Conservation (phyloP, 2,888 invertebrate species). For the Epinotia brunnichana region DNA sequence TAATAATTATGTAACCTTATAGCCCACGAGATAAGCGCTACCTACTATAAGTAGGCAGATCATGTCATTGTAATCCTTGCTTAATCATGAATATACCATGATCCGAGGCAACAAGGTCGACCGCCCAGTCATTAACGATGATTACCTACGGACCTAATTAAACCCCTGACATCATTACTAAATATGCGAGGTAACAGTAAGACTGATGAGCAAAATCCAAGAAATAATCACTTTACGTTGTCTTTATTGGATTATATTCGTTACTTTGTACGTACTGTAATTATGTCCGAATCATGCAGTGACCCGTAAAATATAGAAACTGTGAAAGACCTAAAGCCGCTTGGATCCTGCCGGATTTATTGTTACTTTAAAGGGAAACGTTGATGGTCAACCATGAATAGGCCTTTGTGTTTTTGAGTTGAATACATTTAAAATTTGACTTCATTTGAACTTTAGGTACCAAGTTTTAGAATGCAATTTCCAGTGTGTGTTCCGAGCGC, state of each 20-base stretch:
- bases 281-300: background rate
- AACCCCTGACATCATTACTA: slow-evolving; percentile 11
- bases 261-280: background rate
- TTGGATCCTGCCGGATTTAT: background rate
- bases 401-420: slow-evolving; percentile 30
- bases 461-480: slow-evolving; percentile 18
- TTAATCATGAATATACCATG: slow-evolving; percentile 24
- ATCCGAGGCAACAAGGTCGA: slow-evolving; percentile 24
- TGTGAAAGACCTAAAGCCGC: background rate
- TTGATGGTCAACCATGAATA: slow-evolving; percentile 17
- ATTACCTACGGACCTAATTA: slow-evolving; percentile 14
- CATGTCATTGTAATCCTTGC: slow-evolving; percentile 24
- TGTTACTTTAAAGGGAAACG: slow-evolving; percentile 18
- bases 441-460: slow-evolving; percentile 9
- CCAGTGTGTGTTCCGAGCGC: slow-evolving; percentile 26
- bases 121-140: slow-evolving; percentile 12
- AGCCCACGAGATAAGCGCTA: slow-evolving; percentile 2
- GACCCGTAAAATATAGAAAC: background rate
- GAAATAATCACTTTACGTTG: background rate
- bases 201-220: background rate
- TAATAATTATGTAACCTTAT: background rate
- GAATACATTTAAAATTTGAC: background rate
- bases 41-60: background rate
- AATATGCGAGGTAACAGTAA: background rate
- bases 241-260: background rate